phyloP scores from a whole-genome alignment of 2,113 vertebrate species.

The Cyanistes caeruleus region DNA sequence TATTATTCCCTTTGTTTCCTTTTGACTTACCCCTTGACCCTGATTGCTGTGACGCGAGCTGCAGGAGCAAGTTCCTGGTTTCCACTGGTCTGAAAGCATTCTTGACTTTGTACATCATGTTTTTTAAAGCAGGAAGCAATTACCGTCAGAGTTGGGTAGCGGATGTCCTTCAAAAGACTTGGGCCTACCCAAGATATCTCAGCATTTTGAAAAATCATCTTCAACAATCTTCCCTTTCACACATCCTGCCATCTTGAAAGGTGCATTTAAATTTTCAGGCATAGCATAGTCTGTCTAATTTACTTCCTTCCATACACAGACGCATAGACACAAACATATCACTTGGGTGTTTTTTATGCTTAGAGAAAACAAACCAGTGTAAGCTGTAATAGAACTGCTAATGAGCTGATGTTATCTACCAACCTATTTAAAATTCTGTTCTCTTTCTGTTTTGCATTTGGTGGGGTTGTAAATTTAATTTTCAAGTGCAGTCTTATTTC shows the following conservation, averaged over 20 bases:
- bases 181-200: not conserved
- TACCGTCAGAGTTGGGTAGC: not conserved
- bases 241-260: not conserved
- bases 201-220: not conserved
- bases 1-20: not conserved
- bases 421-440: constrained; percentile 68
- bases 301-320: constrained; percentile 48
- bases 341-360: not conserved
- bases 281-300: constrained; percentile 57
- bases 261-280: constrained; percentile 24
- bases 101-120: not conserved
- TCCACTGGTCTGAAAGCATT: not conserved
- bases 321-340: constrained; percentile 33
- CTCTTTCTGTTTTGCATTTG: constrained; percentile 64
- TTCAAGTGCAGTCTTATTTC: not conserved
- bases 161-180: not conserved
- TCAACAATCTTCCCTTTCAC: not conserved
- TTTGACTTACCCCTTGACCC: not conserved
- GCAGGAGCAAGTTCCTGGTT: not conserved
- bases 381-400: constrained; percentile 71
- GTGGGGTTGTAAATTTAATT: constrained; percentile 64
- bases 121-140: not conserved
- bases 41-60: not conserved
- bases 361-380: constrained; percentile 58
- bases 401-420: constrained; percentile 73